Evolutionary conservation across 2,113 vertebrate species (phyloP), one percentile per base, ranked within the genome.

Genomic region (Pangasianodon hypophthalmus): DNA sequence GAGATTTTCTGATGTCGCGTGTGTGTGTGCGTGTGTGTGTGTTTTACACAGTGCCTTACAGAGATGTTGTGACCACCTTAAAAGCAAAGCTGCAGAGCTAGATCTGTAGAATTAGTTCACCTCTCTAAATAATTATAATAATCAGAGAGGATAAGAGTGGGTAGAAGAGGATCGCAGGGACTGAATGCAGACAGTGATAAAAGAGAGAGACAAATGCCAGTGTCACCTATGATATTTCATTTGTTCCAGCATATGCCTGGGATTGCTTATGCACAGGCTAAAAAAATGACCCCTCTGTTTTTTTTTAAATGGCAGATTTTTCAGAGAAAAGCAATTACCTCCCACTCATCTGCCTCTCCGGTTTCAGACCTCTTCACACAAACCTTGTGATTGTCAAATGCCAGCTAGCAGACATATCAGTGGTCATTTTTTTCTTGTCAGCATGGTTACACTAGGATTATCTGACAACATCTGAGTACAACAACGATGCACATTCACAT

Each of bases 321-420:
- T 32, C 60, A 83, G 19, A 29, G 50, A 88, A 83, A 88, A 83
- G 80, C 80, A 88, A 88, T 88, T 83, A 88, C 48, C 62, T 56
- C 87, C 79, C 80, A 83, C 80, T 64, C 32, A 19, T 69, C 87
- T 69, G 44, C 13, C 75, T 64, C 75, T 52, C 32, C 50, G 26
- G 87, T 44, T 81, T 46, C 71, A 46, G 71, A 60, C 86, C 71
- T 88, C 62, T 83, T 69, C 29, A 83, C 41, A 80, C 52, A 48
- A 29, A 64, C 56, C 29, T 50, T 87, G 24, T 80, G 86, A 87
- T 10, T 79, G 86, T 60, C 54, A 79, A 62, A 80, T 64, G 80
- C 48, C 87, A 88, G 48, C 79, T 41, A 41, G 46, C 73, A 62
- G 86, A 46, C 54, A 29, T n/a, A 69, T 46, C 62, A 71, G 32